Base-by-base conservation (phyloP, 2,888 invertebrate species). In the Microplitis deprimator region DNA sequence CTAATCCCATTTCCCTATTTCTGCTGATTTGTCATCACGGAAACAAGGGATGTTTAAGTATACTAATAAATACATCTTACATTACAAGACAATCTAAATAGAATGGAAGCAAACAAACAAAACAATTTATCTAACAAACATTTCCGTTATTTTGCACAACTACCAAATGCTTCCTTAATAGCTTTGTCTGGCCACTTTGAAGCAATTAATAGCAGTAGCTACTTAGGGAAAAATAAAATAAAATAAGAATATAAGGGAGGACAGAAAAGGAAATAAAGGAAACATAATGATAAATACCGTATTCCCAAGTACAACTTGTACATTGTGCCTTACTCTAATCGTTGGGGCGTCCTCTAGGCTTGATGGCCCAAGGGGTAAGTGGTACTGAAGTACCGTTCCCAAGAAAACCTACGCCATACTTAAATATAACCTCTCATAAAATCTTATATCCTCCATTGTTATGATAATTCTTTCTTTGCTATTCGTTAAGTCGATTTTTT, bases 11-110 rank as follows among this genome's bases (percentile, higher is more conserved):
- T 8, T 1, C 50, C 10, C 13, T 7, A 50, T 8, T 13, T 62
- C 39, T 60, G 16, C 7, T 62, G 39, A 71, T 62, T 71, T 61
- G 62, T 71, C 60, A 61, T 61, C 17, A n/a, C 71, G 62, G 71
- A 62, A 71, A 61, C 61, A 20, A 17, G 68, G 68, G 68, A n/a
- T 68, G 41, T 4, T 4, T 29, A 29, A 29, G 29, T 29, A 29
- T 29, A 29, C 29, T 29, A 67, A 39, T 39, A n/a, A 69, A 16
- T n/a, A 13, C 16, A 67, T 38, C 16, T 20, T 17, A 67, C 38
- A 38, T 38, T 67, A 10, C 29, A 67, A 38, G 39, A 38, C 67
- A 16, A 67, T 38, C 13, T 5, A 5, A 13, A 50, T 5, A 50
- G 50, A 50, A 50, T 50, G 6, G 50, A 50, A 50, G 50, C 50